These are phyloP conservation scores for Habropoda laboriosa DNA, from an alignment of 1,140 invertebrate species.

Conservation along the genomic window DNA sequence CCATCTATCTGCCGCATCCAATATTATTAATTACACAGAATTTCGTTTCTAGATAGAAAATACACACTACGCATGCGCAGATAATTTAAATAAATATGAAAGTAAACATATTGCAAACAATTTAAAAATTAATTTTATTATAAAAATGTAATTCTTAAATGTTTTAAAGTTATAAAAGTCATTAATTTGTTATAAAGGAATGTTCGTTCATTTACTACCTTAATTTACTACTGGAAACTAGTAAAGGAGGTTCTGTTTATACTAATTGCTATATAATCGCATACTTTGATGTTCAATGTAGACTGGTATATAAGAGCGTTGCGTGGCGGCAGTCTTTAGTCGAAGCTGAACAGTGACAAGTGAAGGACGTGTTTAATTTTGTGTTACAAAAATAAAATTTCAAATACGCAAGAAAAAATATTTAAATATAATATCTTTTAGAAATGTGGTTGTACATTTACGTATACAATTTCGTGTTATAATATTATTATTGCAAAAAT, in stretches of 20 bases:
- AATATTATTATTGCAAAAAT: background rate
- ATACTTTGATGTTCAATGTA: constrained; percentile 15
- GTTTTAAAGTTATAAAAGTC: background rate
- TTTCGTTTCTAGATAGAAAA: background rate
- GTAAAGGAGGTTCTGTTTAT: background rate
- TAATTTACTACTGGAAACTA: no score
- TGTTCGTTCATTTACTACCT: no score
- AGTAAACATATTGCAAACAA: background rate
- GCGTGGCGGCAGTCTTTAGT: constrained; percentile 43
- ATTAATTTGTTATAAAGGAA: background rate
- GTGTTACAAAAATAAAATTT: constrained; percentile 11
- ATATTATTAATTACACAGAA: constrained; percentile 24
- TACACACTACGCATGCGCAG: constrained; percentile 1
- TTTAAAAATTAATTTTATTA: background rate
- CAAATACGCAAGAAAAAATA: background rate
- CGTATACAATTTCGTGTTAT: background rate
- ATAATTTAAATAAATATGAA: constrained; percentile 29
- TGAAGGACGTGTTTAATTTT: constrained; percentile 34
- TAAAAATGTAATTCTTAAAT: background rate
- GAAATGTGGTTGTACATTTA: background rate
- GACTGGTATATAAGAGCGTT: constrained; percentile 38
- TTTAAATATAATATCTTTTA: background rate
- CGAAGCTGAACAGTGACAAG: constrained; percentile 41
- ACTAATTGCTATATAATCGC: constrained; percentile 25
- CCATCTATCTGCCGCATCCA: constrained; percentile 22